These are phyloP conservation scores for Teleiodes luculella DNA, from an alignment of 2,888 invertebrate species.

Conservation along the genomic window DNA sequence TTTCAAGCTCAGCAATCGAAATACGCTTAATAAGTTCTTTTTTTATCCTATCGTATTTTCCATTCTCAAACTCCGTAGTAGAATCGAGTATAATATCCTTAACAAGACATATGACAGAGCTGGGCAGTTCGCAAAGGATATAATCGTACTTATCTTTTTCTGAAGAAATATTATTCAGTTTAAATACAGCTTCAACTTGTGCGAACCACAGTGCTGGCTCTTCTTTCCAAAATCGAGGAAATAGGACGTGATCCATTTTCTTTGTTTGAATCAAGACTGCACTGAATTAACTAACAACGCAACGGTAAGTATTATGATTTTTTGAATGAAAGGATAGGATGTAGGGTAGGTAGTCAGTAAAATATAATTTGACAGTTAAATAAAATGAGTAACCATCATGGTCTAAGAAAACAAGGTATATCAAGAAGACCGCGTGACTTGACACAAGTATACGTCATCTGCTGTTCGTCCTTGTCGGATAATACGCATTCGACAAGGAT, in stretches of 20 bases:
- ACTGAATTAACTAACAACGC: too few species aligned
- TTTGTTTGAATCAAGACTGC: not conserved
- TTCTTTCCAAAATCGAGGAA: constrained; percentile 14
- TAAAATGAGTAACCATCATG: too few species aligned
- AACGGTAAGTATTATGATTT: too few species aligned
- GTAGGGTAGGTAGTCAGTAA: too few species aligned
- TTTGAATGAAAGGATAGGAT: too few species aligned
- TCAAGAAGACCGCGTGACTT: too few species aligned
- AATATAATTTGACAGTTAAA: too few species aligned
- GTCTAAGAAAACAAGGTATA: too few species aligned
- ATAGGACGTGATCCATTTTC: constrained; percentile 11
- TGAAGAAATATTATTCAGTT: constrained; percentile 8
- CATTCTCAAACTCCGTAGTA: not conserved
- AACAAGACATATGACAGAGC: constrained; percentile 1
- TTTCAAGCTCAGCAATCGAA: constrained; percentile 11
- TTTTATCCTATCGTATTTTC: constrained; percentile 9
- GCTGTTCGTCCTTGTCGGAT: too few species aligned
- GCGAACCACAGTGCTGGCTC: constrained; percentile 17
- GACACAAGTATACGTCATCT: too few species aligned
- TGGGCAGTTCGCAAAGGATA: constrained; percentile 5
- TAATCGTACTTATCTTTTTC: constrained; percentile 14
- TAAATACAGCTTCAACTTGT: constrained; percentile 15
- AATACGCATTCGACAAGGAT: too few species aligned
- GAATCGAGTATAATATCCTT: constrained; percentile 11
- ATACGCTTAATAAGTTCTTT: constrained; percentile 3